Evolutionary conservation across 2,113 vertebrate genomes (phyloP), one percentile per base, ranked within the genome.

Genomic region (Mustela lutreola): DNA sequence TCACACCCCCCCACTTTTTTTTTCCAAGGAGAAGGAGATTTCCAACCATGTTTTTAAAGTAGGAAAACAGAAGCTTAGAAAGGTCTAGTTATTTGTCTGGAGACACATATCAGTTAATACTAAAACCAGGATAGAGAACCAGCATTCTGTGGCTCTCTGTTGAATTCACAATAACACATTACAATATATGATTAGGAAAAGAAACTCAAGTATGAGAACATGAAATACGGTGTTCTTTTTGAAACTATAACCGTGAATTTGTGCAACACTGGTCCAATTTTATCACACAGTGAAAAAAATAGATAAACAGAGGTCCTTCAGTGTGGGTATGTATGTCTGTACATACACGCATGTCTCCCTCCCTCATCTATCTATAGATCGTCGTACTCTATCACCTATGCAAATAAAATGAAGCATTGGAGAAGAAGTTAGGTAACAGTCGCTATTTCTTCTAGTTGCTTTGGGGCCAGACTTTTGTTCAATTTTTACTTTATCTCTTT

Each of bases 91-190:
- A 63, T 88, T 81, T 97, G 22, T 58, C n/a, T 33, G 82, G 92
- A 93, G 87, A 75, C n/a, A 94, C 0, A 0, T 45, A 36, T 73
- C 53, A 50, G n/a, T 92, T 78, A 78, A 86, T 58, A 67, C 11
- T 78, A 84, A 96, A 83, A 63, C 22, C 75, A 75, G 62, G 50
- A 67, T 82, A 80, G 89, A 89, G 65, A 92, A n/a, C 26, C 60
- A 88, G 56, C 14, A 21, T 93, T 88, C 62, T 4, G 31, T 26
- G 53, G 16, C 21, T 76, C 10, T 76, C 10, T 78, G 22, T 62
- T 79, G 53, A 86, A 82, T 92, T 84, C 21, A 96, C 14, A 96
- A 28, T 85, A 60, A 82, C 92, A 79, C 50, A 89, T 85, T 48
- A 70, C 73, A 48, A 71, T 58, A 76, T 92, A 80, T 65, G 70